Conservation (phyloP, 2,797 vertebrate genomes). For the Chelon auratus region DNA sequence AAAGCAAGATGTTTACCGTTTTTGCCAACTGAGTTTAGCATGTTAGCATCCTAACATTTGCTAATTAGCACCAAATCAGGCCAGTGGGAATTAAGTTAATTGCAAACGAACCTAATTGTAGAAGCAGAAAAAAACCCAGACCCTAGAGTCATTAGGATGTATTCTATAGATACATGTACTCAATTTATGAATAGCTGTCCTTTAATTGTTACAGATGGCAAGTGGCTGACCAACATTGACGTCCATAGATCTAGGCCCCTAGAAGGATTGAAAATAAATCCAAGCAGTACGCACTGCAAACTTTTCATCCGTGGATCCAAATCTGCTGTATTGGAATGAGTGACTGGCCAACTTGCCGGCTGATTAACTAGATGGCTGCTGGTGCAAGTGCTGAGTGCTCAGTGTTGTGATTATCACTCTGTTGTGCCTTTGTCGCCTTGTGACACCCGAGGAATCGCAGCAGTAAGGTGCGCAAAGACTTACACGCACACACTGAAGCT, state of each 20-base stretch:
- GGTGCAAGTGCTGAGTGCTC: slow-evolving; percentile 21
- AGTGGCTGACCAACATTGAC: neutral
- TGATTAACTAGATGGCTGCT: slow-evolving; percentile 21
- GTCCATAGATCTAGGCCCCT: rapidly evolving
- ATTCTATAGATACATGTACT: neutral
- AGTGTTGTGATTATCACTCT: slow-evolving; percentile 51
- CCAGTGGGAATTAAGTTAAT: neutral
- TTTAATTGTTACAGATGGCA: neutral
- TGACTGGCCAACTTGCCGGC: slow-evolving; percentile 24
- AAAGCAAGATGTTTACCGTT: neutral
- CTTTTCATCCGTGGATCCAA: neutral
- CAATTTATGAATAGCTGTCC: neutral
- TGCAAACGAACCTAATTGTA: neutral
- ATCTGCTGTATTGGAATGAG: neutral
- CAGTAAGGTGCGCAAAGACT: slow-evolving; percentile 56
- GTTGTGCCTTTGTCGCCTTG: slow-evolving; percentile 52
- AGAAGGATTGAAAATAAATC: neutral
- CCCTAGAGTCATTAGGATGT: rapidly evolving
- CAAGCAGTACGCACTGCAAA: neutral
- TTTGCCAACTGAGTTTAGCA: neutral
- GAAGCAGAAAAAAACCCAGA: neutral
- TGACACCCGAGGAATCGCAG: slow-evolving; percentile 53
- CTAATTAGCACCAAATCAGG: neutral
- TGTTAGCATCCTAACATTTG: neutral
- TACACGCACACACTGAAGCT: slow-evolving; percentile 44